Evolutionary conservation across 2,113 vertebrate genomes (phyloP).

Genomic region (Camarhynchus parvulus): DNA sequence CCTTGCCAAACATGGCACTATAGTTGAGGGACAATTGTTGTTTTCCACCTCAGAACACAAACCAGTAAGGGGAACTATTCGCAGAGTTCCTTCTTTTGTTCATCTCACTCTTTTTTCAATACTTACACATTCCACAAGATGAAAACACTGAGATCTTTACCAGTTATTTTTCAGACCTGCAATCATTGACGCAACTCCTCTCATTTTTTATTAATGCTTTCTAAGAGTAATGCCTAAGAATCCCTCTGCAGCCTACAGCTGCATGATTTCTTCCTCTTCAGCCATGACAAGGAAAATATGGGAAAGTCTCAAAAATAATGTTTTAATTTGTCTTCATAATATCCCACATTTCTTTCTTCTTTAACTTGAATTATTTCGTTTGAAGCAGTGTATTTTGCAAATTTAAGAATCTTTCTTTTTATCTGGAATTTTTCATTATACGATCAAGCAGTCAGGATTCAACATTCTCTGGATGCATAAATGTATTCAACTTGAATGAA

Average conservation of each 20-base stretch:
- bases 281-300: not conserved
- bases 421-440: not conserved
- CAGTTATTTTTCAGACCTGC: not conserved
- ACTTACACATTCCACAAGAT: not conserved
- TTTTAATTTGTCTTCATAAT: not conserved
- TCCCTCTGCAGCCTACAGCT: not conserved
- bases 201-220: not conserved
- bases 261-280: not conserved
- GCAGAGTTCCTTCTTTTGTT: not conserved
- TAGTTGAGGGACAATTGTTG: not conserved
- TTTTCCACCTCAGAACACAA: not conserved
- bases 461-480: not conserved
- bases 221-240: not conserved
- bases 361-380: not conserved
- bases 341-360: not conserved
- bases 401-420: not conserved
- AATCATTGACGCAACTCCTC: not conserved
- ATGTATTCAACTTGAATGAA: not conserved
- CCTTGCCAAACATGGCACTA: not conserved
- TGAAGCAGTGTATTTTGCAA: rapidly evolving
- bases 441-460: not conserved
- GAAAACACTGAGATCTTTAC: not conserved
- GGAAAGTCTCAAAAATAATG: not conserved
- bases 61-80: not conserved
- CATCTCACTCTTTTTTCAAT: not conserved